Evolutionary conservation across 2,888 invertebrate species (phyloP).

Genomic region (Lasius fuliginosus): DNA sequence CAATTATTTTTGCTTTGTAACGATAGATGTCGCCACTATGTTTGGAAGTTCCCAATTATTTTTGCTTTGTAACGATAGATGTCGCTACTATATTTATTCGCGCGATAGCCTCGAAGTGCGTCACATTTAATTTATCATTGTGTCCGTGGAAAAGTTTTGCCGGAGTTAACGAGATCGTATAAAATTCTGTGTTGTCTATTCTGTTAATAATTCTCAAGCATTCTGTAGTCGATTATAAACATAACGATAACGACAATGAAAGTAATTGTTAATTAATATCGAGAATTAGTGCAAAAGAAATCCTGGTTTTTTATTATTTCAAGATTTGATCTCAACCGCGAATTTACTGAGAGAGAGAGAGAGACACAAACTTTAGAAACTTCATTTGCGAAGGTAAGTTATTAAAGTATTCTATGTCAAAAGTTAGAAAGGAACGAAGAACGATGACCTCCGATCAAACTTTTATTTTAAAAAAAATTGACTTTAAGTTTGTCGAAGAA

Average conservation of each 20-base stretch:
- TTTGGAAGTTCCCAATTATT: not conserved
- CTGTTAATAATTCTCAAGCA: not conserved
- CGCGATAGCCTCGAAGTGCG: not conserved
- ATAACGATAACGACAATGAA: not conserved
- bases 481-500: slow-evolving; percentile 8
- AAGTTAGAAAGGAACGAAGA: slow-evolving; percentile 32
- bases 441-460: slow-evolving; percentile 29
- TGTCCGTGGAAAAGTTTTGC: not conserved
- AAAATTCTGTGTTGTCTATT: not conserved
- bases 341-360: not conserved
- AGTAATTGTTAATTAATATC: not conserved
- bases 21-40: not conserved
- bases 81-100: not conserved
- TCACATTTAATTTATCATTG: not conserved
- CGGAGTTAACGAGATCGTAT: not conserved
- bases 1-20: not conserved
- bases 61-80: slow-evolving; percentile 5
- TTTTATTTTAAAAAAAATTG: slow-evolving; percentile 35
- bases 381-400: slow-evolving; percentile 12
- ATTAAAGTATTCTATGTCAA: slow-evolving; percentile 19
- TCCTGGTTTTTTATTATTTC: not conserved
- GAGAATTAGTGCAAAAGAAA: not conserved
- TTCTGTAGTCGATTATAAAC: not conserved
- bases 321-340: not conserved
- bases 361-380: slow-evolving; percentile 5